Conservation (phyloP, 2,888 invertebrate species). For the Dicycla oo region DNA sequence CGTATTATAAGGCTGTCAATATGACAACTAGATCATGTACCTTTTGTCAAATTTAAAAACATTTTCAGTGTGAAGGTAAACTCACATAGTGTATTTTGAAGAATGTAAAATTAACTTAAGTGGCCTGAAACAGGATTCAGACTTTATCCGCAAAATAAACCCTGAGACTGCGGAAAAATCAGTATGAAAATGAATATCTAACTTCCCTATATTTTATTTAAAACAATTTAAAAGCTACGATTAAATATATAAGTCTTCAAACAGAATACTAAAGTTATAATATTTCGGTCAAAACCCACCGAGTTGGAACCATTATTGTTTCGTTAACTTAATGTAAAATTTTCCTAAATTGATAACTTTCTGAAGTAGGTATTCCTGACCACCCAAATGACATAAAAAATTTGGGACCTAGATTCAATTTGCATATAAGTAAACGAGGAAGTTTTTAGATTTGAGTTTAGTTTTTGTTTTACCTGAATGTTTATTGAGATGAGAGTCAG, state of each 20-base stretch:
- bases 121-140: not conserved
- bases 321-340: conserved; percentile 40
- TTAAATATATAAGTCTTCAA: conserved; percentile 4
- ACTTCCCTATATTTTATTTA: not conserved
- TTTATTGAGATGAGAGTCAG: too few relatives aligned
- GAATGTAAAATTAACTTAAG: not conserved
- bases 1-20: not conserved
- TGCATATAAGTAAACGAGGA: too few relatives aligned
- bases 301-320: conserved; percentile 44
- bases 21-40: not conserved
- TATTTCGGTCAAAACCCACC: conserved; percentile 13
- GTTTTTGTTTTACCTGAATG: too few relatives aligned
- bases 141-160: not conserved
- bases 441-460: too few relatives aligned
- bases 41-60: not conserved
- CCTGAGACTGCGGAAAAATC: not conserved
- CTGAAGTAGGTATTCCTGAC: conserved; percentile 19
- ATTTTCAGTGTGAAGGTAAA: not conserved
- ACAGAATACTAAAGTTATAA: conserved; percentile 12
- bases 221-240: not conserved
- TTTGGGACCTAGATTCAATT: conserved; percentile 17
- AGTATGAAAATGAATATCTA: not conserved
- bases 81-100: not conserved
- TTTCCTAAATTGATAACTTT: conserved; percentile 34
- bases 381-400: conserved; percentile 36